These are phyloP conservation scores for Anthoptus insignis DNA, from an alignment of 2,888 invertebrate species.

Conservation along the genomic window DNA sequence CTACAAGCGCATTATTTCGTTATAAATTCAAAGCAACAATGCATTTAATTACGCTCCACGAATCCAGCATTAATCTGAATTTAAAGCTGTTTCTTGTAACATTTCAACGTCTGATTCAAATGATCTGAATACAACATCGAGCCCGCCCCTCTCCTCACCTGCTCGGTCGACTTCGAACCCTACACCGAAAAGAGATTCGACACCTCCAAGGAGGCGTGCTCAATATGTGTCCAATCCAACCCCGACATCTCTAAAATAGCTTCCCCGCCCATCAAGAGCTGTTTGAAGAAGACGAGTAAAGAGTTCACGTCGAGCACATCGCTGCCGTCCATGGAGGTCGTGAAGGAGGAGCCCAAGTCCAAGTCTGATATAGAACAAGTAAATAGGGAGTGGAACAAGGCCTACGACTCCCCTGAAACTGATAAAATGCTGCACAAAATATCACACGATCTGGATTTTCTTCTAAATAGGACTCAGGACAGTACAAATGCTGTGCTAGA, in stretches of 20 bases:
- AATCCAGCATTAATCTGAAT: conserved; percentile 31
- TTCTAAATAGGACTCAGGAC: conserved; percentile 89
- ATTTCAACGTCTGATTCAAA: conserved; percentile 17
- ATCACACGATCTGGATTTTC: conserved; percentile 93
- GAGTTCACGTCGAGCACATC: conserved; percentile 69
- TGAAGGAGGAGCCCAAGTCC: conserved; percentile 60
- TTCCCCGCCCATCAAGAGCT: conserved; percentile 79
- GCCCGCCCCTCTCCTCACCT: conserved; percentile 64
- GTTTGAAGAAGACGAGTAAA: conserved; percentile 72
- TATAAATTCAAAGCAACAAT: conserved; percentile 37
- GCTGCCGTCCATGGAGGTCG: conserved; percentile 69
- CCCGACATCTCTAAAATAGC: conserved; percentile 74
- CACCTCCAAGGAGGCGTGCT: conserved; percentile 71
- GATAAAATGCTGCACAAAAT: conserved; percentile 93
- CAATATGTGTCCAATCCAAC: conserved; percentile 74
- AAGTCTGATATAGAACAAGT: conserved; percentile 74
- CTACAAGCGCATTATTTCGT: conserved; percentile 7
- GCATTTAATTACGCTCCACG: conserved; percentile 31
- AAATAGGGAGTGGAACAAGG: conserved; percentile 73
- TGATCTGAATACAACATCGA: conserved; percentile 26
- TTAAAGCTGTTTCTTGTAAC: conserved; percentile 26
- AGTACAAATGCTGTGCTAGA: conserved; percentile 60
- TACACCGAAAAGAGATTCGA: conserved; percentile 67
- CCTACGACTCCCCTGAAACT: conserved; percentile 72
- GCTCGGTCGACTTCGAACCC: conserved; percentile 72